phyloP scores from a whole-genome alignment of 2,797 vertebrate species.

The Carcharodon carcharias region DNA sequence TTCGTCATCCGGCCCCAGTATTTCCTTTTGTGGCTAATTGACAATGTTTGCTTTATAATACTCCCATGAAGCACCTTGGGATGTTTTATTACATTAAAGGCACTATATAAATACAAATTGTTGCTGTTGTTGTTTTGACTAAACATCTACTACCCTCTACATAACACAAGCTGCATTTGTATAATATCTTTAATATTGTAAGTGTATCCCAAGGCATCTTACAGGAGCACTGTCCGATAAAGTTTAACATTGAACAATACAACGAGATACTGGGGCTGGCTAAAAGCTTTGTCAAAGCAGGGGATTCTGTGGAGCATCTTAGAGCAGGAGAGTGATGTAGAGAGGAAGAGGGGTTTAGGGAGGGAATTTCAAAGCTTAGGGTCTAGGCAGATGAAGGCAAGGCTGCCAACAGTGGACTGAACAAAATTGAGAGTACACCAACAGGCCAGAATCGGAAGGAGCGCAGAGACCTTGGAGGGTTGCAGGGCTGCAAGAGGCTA shows the following conservation, averaged over 20 bases:
- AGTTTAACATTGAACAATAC: no score
- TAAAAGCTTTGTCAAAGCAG: no score
- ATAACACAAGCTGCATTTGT: background rate
- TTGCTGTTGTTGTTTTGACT: no score
- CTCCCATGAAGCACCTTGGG: no score
- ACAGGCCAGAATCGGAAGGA: background rate
- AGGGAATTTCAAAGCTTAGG: background rate
- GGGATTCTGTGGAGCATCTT: background rate
- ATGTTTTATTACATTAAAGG: no score
- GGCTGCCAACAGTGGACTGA: background rate
- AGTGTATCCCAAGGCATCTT: background rate
- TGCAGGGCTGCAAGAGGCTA: no score
- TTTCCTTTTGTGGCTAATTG: background rate
- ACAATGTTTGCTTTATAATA: no score
- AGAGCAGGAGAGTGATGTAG: background rate
- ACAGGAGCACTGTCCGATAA: background rate
- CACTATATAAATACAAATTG: no score
- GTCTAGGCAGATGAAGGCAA: background rate
- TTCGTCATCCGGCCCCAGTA: background rate
- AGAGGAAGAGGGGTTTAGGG: background rate
- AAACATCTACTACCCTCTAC: no score
- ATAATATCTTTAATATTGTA: no score
- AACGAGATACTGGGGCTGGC: no score
- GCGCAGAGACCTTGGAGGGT: background rate
- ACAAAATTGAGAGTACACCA: background rate